A percentile compares a stretch with the other conserved stretches of the same genome.
phyloP scores from a whole-genome alignment of 1,140 invertebrate genomes.

The Nylanderia fulva region DNA sequence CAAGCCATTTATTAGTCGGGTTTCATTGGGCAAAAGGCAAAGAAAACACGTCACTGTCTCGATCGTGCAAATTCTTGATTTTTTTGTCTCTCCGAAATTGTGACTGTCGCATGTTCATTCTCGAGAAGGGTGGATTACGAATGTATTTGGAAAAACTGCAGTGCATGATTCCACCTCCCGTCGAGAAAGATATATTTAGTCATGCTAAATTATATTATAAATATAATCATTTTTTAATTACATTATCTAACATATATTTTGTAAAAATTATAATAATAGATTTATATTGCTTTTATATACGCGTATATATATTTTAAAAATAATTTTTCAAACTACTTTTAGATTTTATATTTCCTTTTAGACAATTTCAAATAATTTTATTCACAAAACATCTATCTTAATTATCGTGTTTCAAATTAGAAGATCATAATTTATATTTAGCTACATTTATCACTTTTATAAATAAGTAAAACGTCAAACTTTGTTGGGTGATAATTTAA shows the following conservation, averaged over 20 bases:
- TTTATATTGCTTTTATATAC: neutral
- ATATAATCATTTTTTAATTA: neutral
- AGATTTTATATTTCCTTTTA: neutral
- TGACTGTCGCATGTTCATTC: constrained; percentile 30
- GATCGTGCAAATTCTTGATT: constrained; percentile 37
- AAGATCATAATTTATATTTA: neutral
- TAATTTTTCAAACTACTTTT: neutral
- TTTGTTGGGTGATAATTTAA: neutral
- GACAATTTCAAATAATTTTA: neutral
- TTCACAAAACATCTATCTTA: neutral
- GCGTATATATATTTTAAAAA: neutral
- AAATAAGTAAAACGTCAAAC: neutral
- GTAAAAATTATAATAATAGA: neutral
- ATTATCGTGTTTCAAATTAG: neutral
- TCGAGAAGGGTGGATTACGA: neutral
- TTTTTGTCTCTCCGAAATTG: constrained; percentile 47
- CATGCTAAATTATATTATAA: neutral
- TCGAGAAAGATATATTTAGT: neutral
- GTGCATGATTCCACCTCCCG: neutral
- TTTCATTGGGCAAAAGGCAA: constrained; percentile 60
- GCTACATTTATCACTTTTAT: neutral
- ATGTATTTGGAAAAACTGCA: constrained; percentile 12
- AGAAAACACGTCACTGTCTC: constrained; percentile 50
- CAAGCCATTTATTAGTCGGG: constrained; percentile 61
- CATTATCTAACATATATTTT: neutral